Conservation (phyloP, 2,797 vertebrate species). For the Glossophaga mutica region DNA sequence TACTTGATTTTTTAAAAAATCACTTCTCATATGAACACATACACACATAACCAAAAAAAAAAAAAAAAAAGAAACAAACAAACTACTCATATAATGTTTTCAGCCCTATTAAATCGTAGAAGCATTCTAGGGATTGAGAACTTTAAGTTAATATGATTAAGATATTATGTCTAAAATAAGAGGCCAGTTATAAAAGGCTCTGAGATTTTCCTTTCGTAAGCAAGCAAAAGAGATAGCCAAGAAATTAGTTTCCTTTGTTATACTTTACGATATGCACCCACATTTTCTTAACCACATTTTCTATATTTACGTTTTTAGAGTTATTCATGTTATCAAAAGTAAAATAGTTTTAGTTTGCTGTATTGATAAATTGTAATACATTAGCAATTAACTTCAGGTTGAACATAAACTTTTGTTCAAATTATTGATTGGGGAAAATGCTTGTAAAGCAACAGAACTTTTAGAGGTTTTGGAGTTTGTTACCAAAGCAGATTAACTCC, state of each 20-base stretch:
- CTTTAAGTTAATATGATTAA: slow-evolving; percentile 1
- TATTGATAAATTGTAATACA: not conserved
- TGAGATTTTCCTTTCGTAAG: not conserved
- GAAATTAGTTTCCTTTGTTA: not conserved
- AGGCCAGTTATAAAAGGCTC: not conserved
- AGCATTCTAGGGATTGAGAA: not conserved
- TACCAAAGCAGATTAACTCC: not conserved
- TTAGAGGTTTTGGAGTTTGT: not conserved
- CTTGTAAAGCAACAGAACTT: not conserved
- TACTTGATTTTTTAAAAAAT: not conserved
- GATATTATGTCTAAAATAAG: slow-evolving; percentile 21
- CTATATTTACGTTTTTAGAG: not conserved
- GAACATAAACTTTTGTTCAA: not conserved
- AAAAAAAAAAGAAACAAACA: not conserved
- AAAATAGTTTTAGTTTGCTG: not conserved
- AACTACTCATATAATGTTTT: not conserved
- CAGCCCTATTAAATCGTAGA: not conserved
- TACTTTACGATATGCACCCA: not conserved
- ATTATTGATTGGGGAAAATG: slow-evolving; percentile 1
- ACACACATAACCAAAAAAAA: not conserved
- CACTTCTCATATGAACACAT: not conserved
- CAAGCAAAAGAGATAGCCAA: not conserved
- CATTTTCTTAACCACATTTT: slow-evolving; percentile 18
- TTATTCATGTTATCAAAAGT: not conserved
- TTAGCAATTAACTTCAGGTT: not conserved